These are phyloP conservation scores for Eristalis intricaria DNA, from an alignment of 2,888 invertebrate species.

Conservation along the genomic window DNA sequence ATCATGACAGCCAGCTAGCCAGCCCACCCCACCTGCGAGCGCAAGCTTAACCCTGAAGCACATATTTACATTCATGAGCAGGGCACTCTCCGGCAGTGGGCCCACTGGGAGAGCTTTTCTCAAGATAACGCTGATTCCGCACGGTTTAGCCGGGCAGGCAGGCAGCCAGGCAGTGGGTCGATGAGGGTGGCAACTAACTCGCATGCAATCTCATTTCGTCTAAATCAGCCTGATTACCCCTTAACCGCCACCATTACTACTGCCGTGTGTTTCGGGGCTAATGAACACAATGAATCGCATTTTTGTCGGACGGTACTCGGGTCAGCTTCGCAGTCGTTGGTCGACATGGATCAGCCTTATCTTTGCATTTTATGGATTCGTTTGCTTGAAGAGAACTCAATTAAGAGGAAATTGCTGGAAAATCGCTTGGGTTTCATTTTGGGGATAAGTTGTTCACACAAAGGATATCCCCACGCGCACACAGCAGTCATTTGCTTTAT, in stretches of 20 bases:
- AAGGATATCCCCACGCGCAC: neutral
- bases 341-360: constrained; percentile 38
- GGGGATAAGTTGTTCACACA: neutral
- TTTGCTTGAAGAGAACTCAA: constrained; percentile 59
- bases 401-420: constrained; percentile 55
- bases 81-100: constrained; percentile 1
- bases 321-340: neutral
- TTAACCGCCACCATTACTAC: neutral
- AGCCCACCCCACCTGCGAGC: neutral
- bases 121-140: constrained; percentile 21
- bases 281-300: constrained; percentile 52
- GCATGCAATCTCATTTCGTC: constrained; percentile 21
- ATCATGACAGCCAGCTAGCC: neutral
- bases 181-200: neutral
- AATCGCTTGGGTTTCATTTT: constrained; percentile 30
- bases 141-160: neutral
- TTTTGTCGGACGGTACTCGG: constrained; percentile 2
- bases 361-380: constrained; percentile 48
- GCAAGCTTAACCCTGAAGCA: constrained; percentile 23
- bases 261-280: constrained; percentile 27
- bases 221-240: constrained; percentile 36
- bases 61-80: constrained; percentile 53
- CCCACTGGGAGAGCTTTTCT: constrained; percentile 40
- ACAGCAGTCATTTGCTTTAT: neutral
- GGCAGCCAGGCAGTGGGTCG: neutral